A percentile compares a stretch with the other conserved stretches of the same genome.
Conservation (phyloP, 2,888 invertebrate genomes). For the Euzophera pinguis region DNA sequence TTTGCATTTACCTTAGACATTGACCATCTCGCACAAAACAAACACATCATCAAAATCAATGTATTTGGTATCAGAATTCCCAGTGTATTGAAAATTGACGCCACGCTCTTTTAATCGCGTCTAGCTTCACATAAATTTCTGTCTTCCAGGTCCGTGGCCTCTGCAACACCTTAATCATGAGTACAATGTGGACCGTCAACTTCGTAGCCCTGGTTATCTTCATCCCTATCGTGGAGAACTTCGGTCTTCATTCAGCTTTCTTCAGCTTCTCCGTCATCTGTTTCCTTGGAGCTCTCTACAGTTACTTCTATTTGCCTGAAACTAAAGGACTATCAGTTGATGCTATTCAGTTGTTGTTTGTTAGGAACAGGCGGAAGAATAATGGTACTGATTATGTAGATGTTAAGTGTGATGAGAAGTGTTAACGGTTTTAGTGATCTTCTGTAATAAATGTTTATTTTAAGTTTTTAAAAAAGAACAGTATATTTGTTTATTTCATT, state of each 20-base stretch:
- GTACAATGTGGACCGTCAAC: constrained; percentile 47
- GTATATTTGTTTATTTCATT: too few relatives aligned
- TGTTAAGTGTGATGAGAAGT: not conserved
- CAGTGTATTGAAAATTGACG: too few relatives aligned
- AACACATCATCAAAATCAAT: too few relatives aligned
- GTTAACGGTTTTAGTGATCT: not conserved
- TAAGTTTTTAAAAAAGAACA: too few relatives aligned
- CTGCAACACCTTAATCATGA: constrained; percentile 27
- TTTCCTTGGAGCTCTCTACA: constrained; percentile 45
- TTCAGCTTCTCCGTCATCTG: constrained; percentile 54
- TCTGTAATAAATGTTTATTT: too few relatives aligned
- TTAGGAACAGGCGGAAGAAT: constrained; percentile 24
- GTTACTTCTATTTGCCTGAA: constrained; percentile 57
- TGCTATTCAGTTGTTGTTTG: constrained; percentile 45
- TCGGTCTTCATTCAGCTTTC: constrained; percentile 58
- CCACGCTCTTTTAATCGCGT: too few relatives aligned
- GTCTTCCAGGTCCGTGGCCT: constrained; percentile 33
- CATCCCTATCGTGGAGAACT: constrained; percentile 41
- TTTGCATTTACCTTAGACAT: too few relatives aligned
- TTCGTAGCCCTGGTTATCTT: constrained; percentile 57
- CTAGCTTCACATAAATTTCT: too few relatives aligned
- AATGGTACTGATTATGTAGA: too few relatives aligned
- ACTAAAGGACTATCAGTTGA: constrained; percentile 59
- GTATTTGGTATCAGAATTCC: too few relatives aligned
- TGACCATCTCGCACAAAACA: too few relatives aligned